phyloP scores from a whole-genome alignment of 92 coral and sea anemone species.

The Ricordea florida region DNA sequence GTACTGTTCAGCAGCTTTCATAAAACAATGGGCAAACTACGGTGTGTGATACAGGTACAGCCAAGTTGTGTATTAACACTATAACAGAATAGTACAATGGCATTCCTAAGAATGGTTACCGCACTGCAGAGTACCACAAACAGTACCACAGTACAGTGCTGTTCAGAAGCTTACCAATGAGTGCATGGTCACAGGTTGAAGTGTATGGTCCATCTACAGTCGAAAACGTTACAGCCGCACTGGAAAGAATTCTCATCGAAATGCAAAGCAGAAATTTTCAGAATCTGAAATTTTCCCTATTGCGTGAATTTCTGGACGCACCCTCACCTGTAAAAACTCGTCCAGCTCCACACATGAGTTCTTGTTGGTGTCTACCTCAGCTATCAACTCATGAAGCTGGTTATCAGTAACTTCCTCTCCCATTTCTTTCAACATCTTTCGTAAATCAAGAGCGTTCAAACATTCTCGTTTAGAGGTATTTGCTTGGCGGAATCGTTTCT shows the following conservation, averaged over 20 bases:
- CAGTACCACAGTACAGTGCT: too few species aligned
- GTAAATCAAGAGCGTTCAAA: conserved; percentile 60
- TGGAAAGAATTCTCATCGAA: background rate
- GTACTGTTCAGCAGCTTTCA: too few species aligned
- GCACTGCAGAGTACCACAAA: too few species aligned
- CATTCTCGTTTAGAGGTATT: conserved; percentile 67
- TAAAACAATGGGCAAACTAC: too few species aligned
- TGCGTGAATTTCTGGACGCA: background rate
- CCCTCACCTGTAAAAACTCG: conserved; percentile 82
- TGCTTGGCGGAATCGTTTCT: conserved; percentile 58
- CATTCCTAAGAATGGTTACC: too few species aligned
- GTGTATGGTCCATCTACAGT: too few species aligned
- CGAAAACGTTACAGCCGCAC: too few species aligned
- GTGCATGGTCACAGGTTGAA: too few species aligned
- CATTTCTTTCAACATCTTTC: conserved; percentile 59
- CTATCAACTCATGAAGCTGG: conserved; percentile 73
- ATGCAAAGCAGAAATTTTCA: background rate
- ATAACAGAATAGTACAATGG: too few species aligned
- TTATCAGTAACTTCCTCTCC: conserved; percentile 78
- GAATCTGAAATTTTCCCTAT: background rate
- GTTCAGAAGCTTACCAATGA: too few species aligned
- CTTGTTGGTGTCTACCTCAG: conserved; percentile 82
- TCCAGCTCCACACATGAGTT: conserved; percentile 75
- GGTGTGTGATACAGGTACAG: too few species aligned
- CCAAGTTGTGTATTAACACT: too few species aligned